Evolutionary conservation across 1,140 invertebrate genomes (phyloP), one percentile per base, ranked within the genome.

Genomic region (Zaprionus tsacasi): DNA sequence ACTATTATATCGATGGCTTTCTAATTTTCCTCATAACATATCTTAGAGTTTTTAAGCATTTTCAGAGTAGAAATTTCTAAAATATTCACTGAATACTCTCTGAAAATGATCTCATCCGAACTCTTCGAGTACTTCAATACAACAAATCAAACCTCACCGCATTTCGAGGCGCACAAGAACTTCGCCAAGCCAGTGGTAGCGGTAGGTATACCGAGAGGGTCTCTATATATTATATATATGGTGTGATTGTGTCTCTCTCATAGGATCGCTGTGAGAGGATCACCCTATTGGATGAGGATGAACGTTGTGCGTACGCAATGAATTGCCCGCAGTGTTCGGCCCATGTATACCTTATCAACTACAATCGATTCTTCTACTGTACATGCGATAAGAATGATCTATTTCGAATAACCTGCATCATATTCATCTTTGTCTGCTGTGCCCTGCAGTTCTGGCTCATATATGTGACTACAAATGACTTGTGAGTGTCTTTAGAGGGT

Each of bases 111-210:
- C 15, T 4, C 27, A n/a, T 15, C 15, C 13, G 10, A 60, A 10
- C 57, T 76, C 1, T 63, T 60, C 10, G 76, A 78, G 56, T 12
- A 61, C 12, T 76, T 78, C 2, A 76, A 78, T 45, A 61, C 56
- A 6, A 70, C 72, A 1, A 78, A 78, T 25, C 72, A 78, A 63
- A 70, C 67, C 1, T 54, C 57, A 12, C 50, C 72, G 1, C 56
- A 65, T 15, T 66, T 5, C 17, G 57, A 59, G n/a, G 11, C 10
- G 35, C 76, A 78, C 43, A 5, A 61, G 5, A 61, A 52, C 45
- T 76, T 67, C 48, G 72, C 72, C 1, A 60, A 66, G 25, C 56
- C 66, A 0, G 12, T 66, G 7, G 13, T 7, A 11, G 11, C 17
- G 21, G 76, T 78, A 67, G 70, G 59, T 40, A 45, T 36, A 3